Percentiles rank a stretch among this genome's conserved stretches.
Evolutionary conservation across 2,797 vertebrate genomes (phyloP).

Genomic region (Pseudotriccus pelzelni): DNA sequence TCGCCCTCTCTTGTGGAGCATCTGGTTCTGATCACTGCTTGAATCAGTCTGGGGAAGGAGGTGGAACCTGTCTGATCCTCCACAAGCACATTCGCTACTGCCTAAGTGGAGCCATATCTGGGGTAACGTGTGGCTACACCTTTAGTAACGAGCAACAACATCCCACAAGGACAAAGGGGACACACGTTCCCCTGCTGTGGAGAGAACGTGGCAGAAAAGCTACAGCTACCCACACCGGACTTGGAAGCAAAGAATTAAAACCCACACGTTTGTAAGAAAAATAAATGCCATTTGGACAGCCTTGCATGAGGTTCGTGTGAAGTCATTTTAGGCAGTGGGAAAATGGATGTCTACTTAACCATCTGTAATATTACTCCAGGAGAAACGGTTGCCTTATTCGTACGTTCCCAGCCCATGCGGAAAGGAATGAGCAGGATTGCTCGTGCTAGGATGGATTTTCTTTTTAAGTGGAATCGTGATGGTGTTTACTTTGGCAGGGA

Average conservation of each 20-base stretch:
- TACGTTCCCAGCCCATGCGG: background rate
- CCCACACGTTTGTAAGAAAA: accelerated
- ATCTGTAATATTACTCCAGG: background rate
- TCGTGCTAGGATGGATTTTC: background rate
- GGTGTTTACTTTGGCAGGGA: slow-evolving; percentile 47
- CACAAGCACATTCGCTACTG: background rate
- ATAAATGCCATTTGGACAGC: background rate
- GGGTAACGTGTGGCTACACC: background rate
- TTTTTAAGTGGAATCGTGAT: background rate
- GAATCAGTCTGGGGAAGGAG: background rate
- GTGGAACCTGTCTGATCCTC: background rate
- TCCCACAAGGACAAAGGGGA: background rate
- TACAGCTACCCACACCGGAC: background rate
- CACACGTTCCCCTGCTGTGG: accelerated
- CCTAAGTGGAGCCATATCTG: background rate
- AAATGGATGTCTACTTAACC: background rate
- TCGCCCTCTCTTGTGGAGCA: background rate
- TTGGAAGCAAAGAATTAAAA: background rate
- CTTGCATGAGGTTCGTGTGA: background rate
- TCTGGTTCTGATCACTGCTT: background rate
- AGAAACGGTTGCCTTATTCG: background rate
- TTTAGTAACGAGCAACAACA: background rate
- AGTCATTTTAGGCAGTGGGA: background rate
- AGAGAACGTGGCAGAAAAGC: background rate
- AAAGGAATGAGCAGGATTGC: background rate